Base-by-base conservation (phyloP, 2,888 invertebrate species). In the Cephus rjabovi region DNA sequence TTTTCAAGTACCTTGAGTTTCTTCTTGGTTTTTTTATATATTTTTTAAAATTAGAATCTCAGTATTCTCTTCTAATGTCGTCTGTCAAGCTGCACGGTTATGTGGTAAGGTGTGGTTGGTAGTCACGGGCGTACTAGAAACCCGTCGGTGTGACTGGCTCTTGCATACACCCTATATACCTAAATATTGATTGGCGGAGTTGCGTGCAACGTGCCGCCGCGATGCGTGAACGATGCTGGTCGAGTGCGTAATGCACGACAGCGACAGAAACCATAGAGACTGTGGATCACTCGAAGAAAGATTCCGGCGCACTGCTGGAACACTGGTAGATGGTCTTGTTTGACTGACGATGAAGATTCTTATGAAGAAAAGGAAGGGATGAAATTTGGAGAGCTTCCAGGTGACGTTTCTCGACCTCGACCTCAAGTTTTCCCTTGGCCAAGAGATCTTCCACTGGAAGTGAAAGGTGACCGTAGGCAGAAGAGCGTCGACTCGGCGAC, bases 161-260 rank as follows among this genome's bases (percentile, higher is more conserved):
- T 79, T 79, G 83, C 79, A 79, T 80, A 81, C 86, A 83, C 84
- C 85, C 85, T 83, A 77, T 81, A 83, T 77, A 81, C 78, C 73
- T 77, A 74, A 80, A 86, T 86, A 86, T 86, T 86, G 86, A 86
- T 86, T 86, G 86, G 83, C 79, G 83, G 40, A 73, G 69, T 69
- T 77, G 81, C 79, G 80, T 76, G 74, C 74, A 71, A 76, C 76
- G 73, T 74, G 71, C 71, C 71, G 71, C 33, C 4, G 34, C 12
- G 33, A 23, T 34, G 74, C 74, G 74, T 34, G 74, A 30, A 74
- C 74, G 71, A 71, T 34, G 71, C 71, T 31, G 33, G 71, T 6
- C 31, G 71, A 71, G 71, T 71, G 71, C 71, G 71, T 71, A 31
- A 71, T 56, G 56, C 56, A 23, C 56, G 56, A 56, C 56, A 23